phyloP scores from a whole-genome alignment of 2,888 invertebrate genomes.

The Craniophora ligustri region DNA sequence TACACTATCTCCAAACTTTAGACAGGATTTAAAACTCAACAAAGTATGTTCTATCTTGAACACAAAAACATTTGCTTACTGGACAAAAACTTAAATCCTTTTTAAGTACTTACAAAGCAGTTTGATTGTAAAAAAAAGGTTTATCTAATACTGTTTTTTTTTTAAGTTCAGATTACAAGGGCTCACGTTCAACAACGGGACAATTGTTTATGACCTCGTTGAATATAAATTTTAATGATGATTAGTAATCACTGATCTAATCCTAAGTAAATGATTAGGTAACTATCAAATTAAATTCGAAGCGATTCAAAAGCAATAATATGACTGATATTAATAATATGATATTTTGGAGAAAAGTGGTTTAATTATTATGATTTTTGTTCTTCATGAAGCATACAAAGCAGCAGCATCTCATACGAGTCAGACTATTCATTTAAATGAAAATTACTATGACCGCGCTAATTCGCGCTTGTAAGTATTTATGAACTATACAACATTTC shows the following conservation, averaged over 20 bases:
- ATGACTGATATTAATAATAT: too few species aligned
- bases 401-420: too few species aligned
- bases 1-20: slow-evolving; percentile 56
- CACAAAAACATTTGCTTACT: slow-evolving; percentile 47
- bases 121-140: slow-evolving; percentile 33
- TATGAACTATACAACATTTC: slow-evolving; percentile 73
- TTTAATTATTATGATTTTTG: too few species aligned
- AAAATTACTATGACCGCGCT: slow-evolving; percentile 65
- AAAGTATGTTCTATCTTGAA: slow-evolving; percentile 43
- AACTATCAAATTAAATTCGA: too few species aligned
- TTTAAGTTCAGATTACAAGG: too few species aligned
- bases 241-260: slow-evolving; percentile 1
- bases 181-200: too few species aligned
- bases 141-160: slow-evolving; percentile 10
- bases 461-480: slow-evolving; percentile 70
- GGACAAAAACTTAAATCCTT: slow-evolving; percentile 39
- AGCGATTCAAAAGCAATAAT: too few species aligned
- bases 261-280: slow-evolving; percentile 15
- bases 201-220: too few species aligned
- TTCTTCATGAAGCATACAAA: too few species aligned
- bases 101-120: slow-evolving; percentile 38
- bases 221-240: too few species aligned
- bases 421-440: slow-evolving; percentile 72
- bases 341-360: not conserved
- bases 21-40: slow-evolving; percentile 50